These are phyloP conservation scores for Phylloscopus collybita DNA, from an alignment of 2,797 vertebrate species.

Conservation along the genomic window DNA sequence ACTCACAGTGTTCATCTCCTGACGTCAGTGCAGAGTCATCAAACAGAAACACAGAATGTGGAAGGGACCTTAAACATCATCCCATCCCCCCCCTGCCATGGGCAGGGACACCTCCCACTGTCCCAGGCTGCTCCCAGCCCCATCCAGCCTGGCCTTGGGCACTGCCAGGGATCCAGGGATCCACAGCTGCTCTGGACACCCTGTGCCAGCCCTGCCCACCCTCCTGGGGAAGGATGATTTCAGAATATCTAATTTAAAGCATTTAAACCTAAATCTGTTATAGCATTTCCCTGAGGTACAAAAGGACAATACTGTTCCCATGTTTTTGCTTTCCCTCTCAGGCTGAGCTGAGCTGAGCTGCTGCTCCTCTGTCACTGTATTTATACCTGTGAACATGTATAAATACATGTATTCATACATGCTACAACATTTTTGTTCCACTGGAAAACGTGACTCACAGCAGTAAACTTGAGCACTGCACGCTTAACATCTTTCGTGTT, in stretches of 20 bases:
- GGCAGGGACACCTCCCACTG: neutral
- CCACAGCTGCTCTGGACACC: neutral
- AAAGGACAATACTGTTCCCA: neutral
- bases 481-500: neutral
- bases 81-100: fast-evolving
- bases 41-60: neutral
- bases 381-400: neutral
- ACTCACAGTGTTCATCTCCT: neutral
- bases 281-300: neutral
- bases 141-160: neutral
- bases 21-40: neutral
- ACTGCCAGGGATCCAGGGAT: neutral
- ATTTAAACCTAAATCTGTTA: neutral
- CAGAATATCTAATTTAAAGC: neutral
- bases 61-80: neutral
- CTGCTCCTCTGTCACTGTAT: neutral
- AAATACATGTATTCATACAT: neutral
- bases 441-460: neutral
- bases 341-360: neutral
- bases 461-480: neutral
- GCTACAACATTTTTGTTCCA: neutral
- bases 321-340: neutral
- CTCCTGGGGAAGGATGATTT: neutral
- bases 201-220: neutral
- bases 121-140: neutral